Conservation (phyloP, 2,113 vertebrate species). For the Oceanodroma tethys region DNA sequence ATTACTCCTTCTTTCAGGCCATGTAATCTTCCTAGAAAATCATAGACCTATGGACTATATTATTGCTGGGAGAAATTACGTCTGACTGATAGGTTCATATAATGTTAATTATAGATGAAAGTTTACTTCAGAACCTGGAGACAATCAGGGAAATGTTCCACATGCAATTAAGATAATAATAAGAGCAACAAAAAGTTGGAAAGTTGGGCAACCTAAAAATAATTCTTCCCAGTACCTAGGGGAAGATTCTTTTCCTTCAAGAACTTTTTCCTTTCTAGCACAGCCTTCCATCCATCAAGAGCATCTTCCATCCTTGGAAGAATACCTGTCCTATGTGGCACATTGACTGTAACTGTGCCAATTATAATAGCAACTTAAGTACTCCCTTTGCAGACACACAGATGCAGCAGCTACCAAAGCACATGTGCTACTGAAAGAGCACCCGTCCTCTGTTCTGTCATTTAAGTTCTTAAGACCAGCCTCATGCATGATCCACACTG, state of each 20-base stretch:
- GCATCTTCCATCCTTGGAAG: background rate
- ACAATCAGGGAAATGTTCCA: background rate
- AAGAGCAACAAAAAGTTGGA: background rate
- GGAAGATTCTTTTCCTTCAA: background rate
- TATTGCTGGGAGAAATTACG: background rate
- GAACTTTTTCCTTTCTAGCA: background rate
- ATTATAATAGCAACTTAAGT: background rate
- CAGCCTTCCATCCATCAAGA: background rate
- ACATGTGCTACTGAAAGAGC: background rate
- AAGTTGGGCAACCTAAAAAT: background rate
- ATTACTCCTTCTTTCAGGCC: background rate
- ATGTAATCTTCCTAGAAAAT: background rate
- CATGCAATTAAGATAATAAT: background rate
- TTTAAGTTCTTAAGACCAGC: background rate
- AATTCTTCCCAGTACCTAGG: background rate
- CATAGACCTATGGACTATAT: background rate
- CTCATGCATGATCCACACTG: background rate
- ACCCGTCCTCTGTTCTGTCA: background rate
- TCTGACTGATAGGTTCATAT: background rate
- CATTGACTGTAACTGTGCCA: rapidly evolving
- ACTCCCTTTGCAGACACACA: background rate
- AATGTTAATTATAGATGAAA: background rate
- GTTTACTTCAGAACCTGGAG: background rate
- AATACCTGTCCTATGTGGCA: background rate
- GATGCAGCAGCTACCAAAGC: background rate